Conservation (phyloP, 2,888 invertebrate genomes). For the Drosophila tripunctata region DNA sequence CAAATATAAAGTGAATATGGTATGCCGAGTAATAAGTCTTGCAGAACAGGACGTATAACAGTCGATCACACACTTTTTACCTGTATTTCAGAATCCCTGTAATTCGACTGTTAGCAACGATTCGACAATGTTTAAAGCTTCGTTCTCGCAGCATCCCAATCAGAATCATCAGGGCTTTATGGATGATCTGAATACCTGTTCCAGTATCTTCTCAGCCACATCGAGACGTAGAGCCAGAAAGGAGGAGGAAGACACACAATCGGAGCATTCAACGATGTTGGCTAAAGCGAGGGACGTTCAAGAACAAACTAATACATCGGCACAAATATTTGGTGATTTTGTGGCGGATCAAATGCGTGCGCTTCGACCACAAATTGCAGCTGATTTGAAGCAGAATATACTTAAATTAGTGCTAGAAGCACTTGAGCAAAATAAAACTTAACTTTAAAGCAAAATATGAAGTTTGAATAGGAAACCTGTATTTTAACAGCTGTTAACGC, state of each 20-base stretch:
- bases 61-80: too few species aligned
- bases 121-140: not conserved
- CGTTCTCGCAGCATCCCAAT: not conserved
- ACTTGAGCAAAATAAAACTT: constrained; percentile 24
- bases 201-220: constrained; percentile 17
- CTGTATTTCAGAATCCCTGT: not conserved
- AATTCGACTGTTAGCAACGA: constrained; percentile 1
- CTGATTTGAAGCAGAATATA: constrained; percentile 32
- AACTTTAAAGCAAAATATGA: not conserved
- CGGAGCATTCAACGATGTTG: not conserved
- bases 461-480: not conserved
- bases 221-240: not conserved
- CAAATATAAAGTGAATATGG: constrained; percentile 10
- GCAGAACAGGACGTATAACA: too few species aligned
- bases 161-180: too few species aligned
- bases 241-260: constrained; percentile 9
- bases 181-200: constrained; percentile 28
- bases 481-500: not conserved
- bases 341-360: constrained; percentile 41
- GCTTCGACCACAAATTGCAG: constrained; percentile 30
- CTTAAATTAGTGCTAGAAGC: constrained; percentile 35
- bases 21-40: too few species aligned
- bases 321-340: constrained; percentile 48
- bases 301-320: constrained; percentile 17
- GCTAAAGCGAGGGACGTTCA: not conserved